A percentile compares a stretch with the other conserved stretches of the same genome.
phyloP scores from a whole-genome alignment of 2,888 invertebrate genomes.

The Luperina testacea region DNA sequence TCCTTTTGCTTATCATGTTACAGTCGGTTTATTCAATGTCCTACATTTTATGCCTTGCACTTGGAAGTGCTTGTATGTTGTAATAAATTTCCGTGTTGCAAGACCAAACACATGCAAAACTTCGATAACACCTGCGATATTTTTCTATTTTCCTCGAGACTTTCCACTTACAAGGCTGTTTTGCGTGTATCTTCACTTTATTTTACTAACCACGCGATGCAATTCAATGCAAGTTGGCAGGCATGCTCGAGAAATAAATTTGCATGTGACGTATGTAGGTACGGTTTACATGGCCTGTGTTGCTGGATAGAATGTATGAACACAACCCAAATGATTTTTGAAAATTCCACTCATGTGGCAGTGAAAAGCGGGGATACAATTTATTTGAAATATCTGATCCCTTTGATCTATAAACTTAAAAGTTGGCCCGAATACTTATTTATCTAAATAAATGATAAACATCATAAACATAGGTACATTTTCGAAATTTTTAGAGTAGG shows the following conservation, averaged over 20 bases:
- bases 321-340: too few relatives aligned
- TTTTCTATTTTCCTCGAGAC: conserved; percentile 44
- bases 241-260: too few relatives aligned
- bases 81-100: conserved; percentile 27
- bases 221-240: conserved; percentile 2
- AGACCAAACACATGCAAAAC: conserved; percentile 49
- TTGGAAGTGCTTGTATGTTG: not conserved
- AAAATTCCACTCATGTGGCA: too few relatives aligned
- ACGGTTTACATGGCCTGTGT: not conserved
- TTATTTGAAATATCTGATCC: too few relatives aligned
- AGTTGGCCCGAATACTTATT: too few relatives aligned
- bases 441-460: too few relatives aligned
- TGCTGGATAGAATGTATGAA: too few relatives aligned
- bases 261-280: not conserved
- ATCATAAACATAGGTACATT: too few relatives aligned
- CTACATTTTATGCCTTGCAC: not conserved
- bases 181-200: conserved; percentile 6
- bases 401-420: too few relatives aligned
- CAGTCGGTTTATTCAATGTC: not conserved
- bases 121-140: conserved; percentile 22
- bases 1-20: not conserved
- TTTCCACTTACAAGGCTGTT: conserved; percentile 42
- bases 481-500: too few relatives aligned
- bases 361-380: too few relatives aligned
- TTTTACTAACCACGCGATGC: conserved; percentile 44